Evolutionary conservation across 2,113 vertebrate genomes (phyloP).

Genomic region (Piliocolobus tephrosceles): DNA sequence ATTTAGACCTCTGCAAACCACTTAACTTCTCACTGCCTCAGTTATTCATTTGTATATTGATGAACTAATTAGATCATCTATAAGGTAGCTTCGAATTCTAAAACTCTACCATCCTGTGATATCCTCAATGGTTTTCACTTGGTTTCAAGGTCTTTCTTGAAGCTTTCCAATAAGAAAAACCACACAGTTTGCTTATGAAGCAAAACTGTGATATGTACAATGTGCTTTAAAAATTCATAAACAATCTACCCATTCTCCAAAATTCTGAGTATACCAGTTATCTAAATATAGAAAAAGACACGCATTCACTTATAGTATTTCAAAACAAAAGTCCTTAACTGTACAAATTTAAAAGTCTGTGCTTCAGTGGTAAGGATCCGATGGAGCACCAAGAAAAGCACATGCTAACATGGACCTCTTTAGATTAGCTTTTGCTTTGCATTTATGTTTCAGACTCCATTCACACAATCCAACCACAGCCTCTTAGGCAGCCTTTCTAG

Average conservation of each 20-base stretch:
- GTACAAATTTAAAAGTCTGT: neutral
- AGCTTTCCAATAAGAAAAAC: neutral
- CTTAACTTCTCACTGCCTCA: neutral
- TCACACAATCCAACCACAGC: neutral
- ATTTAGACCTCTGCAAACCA: neutral
- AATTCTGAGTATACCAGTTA: neutral
- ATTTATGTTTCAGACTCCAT: neutral
- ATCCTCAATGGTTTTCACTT: neutral
- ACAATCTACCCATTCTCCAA: constrained; percentile 21
- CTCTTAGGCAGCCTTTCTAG: neutral
- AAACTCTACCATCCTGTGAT: constrained; percentile 3
- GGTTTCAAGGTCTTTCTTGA: neutral
- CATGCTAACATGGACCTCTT: neutral
- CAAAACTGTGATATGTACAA: neutral
- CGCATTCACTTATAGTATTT: neutral
- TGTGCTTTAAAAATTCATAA: constrained; percentile 29
- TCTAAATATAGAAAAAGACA: constrained; percentile 29
- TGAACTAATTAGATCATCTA: neutral
- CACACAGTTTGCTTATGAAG: neutral
- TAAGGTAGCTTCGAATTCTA: neutral
- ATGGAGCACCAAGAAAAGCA: neutral
- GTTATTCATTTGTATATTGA: neutral
- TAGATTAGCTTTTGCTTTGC: neutral
- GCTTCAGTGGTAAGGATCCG: neutral
- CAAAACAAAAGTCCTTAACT: constrained; percentile 10